Conservation (phyloP, 2,113 vertebrate species). For the Chauna torquata region DNA sequence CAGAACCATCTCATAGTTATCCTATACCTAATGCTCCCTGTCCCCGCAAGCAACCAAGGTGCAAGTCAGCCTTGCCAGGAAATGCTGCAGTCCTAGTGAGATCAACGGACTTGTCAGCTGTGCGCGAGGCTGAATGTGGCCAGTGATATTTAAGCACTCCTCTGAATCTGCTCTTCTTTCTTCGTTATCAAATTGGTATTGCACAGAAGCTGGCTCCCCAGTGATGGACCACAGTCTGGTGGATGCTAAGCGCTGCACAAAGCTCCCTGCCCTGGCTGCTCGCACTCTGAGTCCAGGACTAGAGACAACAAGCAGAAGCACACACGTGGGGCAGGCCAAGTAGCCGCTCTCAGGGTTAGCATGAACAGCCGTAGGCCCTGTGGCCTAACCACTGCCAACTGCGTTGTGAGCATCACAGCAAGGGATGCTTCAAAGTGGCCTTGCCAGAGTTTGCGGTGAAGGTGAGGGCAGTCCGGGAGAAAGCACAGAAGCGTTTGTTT, state of each 20-base stretch:
- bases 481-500: not conserved
- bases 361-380: no score
- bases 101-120: not conserved
- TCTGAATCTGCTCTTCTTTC: not conserved
- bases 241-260: not conserved
- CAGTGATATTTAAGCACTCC: not conserved
- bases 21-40: not conserved
- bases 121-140: not conserved
- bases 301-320: not conserved
- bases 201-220: not conserved
- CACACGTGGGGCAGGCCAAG: fast-evolving
- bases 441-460: not conserved
- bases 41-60: not conserved
- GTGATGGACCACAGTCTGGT: not conserved
- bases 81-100: not conserved
- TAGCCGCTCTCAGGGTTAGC: not conserved
- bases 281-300: not conserved
- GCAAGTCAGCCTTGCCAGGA: not conserved
- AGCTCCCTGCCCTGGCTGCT: not conserved
- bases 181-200: not conserved
- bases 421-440: not conserved
- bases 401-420: not conserved
- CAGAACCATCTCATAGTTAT: not conserved
- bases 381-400: not conserved
- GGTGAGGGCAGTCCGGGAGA: not conserved